Evolutionary conservation across 2,888 invertebrate genomes (phyloP), one percentile per base, ranked within the genome.

Genomic region (Adela reaumurella): DNA sequence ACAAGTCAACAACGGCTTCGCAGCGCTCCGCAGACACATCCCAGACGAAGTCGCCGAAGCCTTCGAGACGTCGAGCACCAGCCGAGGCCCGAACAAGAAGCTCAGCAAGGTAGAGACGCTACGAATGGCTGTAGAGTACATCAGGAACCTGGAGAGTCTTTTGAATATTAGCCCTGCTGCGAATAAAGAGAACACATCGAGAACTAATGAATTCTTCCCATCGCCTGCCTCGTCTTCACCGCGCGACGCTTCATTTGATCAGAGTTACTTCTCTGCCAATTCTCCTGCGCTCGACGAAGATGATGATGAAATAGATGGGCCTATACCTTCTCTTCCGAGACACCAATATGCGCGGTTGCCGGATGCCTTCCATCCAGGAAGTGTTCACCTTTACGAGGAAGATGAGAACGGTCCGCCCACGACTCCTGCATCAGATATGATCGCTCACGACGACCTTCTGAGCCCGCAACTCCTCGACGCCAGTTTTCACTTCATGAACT

Each of bases 1-100:
- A 58, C 93, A 94, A 82, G 93, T 94, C 19, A 94, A 94, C 71
- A 90, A 92, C 61, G 94, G 94, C 17, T 94, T 94, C 65, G 91
- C 92, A 0, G 89, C 89, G n/a, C 72, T 94, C 1, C 82, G 94
- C 17, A 89, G 91, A 58, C 92, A 92, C 63, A 93, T 94, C 55
- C 94, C 94, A 1, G 89, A 87, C 49, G 89, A 90, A 63, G 89
- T 91, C 1, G 90, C 90, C 0, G 80, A 85, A 47, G 83, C 83
- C 1, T 88, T 85, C 53, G 87, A 85, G 65, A 81, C 73, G 29
- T 83, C 84, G 5, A 87, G 85, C 50, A 83, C 82, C 43, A 86
- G 86, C 17, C 72, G 86, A 54, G 87, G 88, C 19, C 78, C 82
- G 1, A 84, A 84, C 56, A 92, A 92, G 61, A 93, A 93, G 61